Evolutionary conservation across 2,113 vertebrate species (phyloP), one percentile per base, ranked within the genome.

Genomic region (Gallinago media): DNA sequence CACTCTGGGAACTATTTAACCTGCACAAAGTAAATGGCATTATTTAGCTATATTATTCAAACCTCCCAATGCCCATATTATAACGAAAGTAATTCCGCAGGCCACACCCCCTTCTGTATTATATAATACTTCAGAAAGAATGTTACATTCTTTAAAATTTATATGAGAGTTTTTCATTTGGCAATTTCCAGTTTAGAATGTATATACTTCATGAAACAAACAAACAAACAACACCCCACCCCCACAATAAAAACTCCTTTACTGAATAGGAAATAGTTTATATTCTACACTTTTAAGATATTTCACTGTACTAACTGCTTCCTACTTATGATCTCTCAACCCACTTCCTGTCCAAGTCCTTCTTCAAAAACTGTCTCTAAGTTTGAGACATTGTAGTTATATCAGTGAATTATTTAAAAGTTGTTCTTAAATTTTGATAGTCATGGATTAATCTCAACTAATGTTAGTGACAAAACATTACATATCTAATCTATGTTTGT

Each of bases 241-340:
- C 8, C 2, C 16, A 0, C 5, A 26, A 3, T 2, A 31, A 26
- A 17, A 74, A 19, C 2, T 27, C 34, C 3, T 58, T 54, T 63
- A 15, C 2, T 42, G 42, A 79, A 55, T 26, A 4, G 3, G 2
- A 7, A 40, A 68, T 15, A 38, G 0, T 68, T 75, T 50, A 22
- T 46, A 23, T n/a, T 79, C 79, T 47, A 31, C 11, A 27, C 1
- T 10, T 3, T 20, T 49, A 36, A 10, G 47, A 5, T 20, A 47
- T 56, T 77, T 36, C 21, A 55, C 6, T 21, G 6, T 17, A 17
- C 5, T 26, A 59, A 55, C 8, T n/a, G 10, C 42, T 80, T 15
- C 8, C 11, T 47, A 15, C 9, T 59, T 59, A 26, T n/a, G 2
- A 34, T 56, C 0, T 20, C 4, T 62, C 15, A 73, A 21, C 4